Evolutionary conservation across 2,797 vertebrate species (phyloP), one percentile per base, ranked within the genome.

Genomic region (Nannoperca obscura): DNA sequence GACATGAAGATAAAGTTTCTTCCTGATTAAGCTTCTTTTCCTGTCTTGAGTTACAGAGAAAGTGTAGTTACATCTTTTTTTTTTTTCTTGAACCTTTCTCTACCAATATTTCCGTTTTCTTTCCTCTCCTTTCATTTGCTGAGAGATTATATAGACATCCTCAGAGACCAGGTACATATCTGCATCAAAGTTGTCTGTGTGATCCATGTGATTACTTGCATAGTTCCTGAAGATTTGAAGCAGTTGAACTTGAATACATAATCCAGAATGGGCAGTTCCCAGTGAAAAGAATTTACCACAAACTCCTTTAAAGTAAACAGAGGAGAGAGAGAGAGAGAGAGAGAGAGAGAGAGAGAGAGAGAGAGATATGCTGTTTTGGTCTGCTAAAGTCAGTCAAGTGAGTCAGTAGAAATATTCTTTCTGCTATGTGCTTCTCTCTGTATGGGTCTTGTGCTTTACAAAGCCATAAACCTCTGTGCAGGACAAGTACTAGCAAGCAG

Each of bases 301-400:
- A 27, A 74, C 34, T 66, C 38, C 30, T 62, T 61, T 46, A 44
- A 24, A 54, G 36, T 54, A 54, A 54, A 61, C 20, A 44, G 63
- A 24, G 27, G 9, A 17, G 12, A 42, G 97, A 96, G 96, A 90
- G 97, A 96, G 96, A 90, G 97, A 96, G 96, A 90, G 97, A 96
- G 96, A 90, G 97, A 96, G 96, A 90, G 97, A 96, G 96, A 90
- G 97, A 96, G 96, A 90, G 97, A 96, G 96, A 90, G 97, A 96
- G 96, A 90, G n/a, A 46, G 42, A 49, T 11, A 30, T 57, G 27
- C 24, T 0, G 1, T 72, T 55, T 73, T 83, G 32, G 36, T 11
- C 38, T 71, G 6, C 10, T 47, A 44, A 63, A n/a, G n/a, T n/a
- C n/a, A n/a, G n/a, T n/a, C n/a, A n/a, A 53, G 44, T 1, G 40